These are phyloP conservation scores for Chiroxiphia lanceolata DNA, from an alignment of 2,797 vertebrate species.

Conservation along the genomic window DNA sequence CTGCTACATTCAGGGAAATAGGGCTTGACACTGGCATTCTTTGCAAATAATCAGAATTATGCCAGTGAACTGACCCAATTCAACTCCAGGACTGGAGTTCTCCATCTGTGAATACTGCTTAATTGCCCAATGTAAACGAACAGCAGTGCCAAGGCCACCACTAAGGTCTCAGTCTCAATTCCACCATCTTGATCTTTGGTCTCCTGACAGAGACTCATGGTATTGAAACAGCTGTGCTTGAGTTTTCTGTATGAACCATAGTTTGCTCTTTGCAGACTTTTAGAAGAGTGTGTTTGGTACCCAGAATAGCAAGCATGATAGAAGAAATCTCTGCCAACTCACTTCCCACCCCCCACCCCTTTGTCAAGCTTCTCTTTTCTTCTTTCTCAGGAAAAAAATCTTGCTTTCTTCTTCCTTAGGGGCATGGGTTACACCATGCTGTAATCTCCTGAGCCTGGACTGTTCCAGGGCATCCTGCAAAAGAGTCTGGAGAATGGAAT, in stretches of 20 bases:
- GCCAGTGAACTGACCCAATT: neutral
- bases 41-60: slow-evolving; percentile 9
- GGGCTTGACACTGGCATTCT: slow-evolving; percentile 6
- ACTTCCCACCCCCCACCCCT: neutral
- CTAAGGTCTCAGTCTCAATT: neutral
- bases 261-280: neutral
- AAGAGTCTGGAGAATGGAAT: neutral
- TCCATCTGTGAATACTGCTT: slow-evolving; percentile 25
- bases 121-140: neutral
- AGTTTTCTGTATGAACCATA: neutral
- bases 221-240: neutral
- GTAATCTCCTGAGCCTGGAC: neutral
- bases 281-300: neutral
- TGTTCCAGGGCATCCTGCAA: neutral
- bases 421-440: neutral
- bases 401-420: neutral
- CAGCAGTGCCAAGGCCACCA: neutral
- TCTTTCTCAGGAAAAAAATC: neutral
- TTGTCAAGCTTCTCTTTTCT: neutral
- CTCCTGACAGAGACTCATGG: neutral
- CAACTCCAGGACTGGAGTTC: neutral
- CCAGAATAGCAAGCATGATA: neutral
- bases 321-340: neutral
- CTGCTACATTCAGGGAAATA: neutral
- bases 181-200: neutral